These are phyloP conservation scores for Spondyliosoma cantharus DNA, from an alignment of 2,797 vertebrate genomes.

Conservation along the genomic window DNA sequence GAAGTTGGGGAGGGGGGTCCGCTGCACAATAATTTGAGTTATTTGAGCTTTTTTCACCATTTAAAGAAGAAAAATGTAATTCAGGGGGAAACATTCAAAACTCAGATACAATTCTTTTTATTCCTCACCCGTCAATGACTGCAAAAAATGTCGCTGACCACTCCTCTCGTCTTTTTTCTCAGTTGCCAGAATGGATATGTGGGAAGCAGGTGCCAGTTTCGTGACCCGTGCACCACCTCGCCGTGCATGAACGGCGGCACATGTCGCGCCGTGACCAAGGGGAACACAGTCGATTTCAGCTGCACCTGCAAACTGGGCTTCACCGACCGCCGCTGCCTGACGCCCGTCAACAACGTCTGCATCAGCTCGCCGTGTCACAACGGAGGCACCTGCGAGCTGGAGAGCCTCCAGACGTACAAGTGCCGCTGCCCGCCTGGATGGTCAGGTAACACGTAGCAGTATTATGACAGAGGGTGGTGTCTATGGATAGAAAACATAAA, in stretches of 20 bases:
- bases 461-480: background rate
- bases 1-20: no score
- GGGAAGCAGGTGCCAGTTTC: slow-evolving; percentile 79
- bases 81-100: background rate
- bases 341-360: slow-evolving; percentile 85
- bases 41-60: no score
- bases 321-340: slow-evolving; percentile 88
- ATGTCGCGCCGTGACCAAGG: slow-evolving; percentile 73
- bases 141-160: background rate
- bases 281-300: slow-evolving; percentile 80
- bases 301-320: slow-evolving; percentile 90
- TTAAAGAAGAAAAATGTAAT: no score
- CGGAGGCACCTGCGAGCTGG: slow-evolving; percentile 90
- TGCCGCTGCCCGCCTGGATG: slow-evolving; percentile 94
- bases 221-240: slow-evolving; percentile 72
- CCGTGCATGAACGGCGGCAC: slow-evolving; percentile 77
- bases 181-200: slow-evolving; percentile 77
- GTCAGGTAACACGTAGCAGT: slow-evolving; percentile 86
- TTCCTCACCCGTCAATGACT: background rate
- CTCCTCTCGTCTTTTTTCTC: slow-evolving; percentile 30
- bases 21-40: no score
- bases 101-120: background rate
- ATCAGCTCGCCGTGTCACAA: slow-evolving; percentile 90
- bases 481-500: no score
- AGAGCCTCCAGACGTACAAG: slow-evolving; percentile 85